Evolutionary conservation across 2,888 invertebrate species (phyloP), one percentile per base, ranked within the genome.

Genomic region (Tigriopus californicus): DNA sequence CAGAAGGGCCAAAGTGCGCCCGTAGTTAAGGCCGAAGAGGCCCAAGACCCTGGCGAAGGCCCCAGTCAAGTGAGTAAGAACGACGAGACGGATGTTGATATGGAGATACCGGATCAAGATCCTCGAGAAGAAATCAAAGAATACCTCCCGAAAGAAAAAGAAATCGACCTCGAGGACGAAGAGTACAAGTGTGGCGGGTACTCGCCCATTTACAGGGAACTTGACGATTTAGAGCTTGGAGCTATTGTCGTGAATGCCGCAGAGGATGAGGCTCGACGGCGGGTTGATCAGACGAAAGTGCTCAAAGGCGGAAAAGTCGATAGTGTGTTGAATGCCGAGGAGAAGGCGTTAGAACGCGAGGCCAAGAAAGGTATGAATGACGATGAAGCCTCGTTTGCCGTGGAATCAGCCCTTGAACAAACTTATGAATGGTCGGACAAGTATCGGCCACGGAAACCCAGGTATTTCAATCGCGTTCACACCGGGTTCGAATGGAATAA

Each of bases 401-500:
- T 88, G 51, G 87, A 95, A 77, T 80, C 85, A 61, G 78, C 82
- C 33, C 72, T 94, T 63, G 88, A 89, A 66, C 85, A 88, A 73
- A 82, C 88, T 11, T 88, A 89, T 67, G 74, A 90, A 33, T 97
- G 97, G 91, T 91, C 94, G 0, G 97, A 98, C 73, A 98, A 97
- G 74, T 98, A 97, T 72, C 75, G 97, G 12, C 98, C 98, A 0
- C 74, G 97, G 52, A 98, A 98, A 69, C 98, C 98, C 1, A 74
- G 97, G 20, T 75, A 76, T 65, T 62, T 58, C 63, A 65, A 44
- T 76, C 77, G 88, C 60, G 89, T 89, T 3, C 89, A 89, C 70
- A 89, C 89, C 0, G 98, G 98, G 15, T 99, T 98, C 73, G 98
- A 99, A 69, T 99, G 98, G 98, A 98, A 98, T 75, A 98, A 99